phyloP scores from a whole-genome alignment of 35 echinoderm and acorn worm genomes.

The Apostichopus californicus region DNA sequence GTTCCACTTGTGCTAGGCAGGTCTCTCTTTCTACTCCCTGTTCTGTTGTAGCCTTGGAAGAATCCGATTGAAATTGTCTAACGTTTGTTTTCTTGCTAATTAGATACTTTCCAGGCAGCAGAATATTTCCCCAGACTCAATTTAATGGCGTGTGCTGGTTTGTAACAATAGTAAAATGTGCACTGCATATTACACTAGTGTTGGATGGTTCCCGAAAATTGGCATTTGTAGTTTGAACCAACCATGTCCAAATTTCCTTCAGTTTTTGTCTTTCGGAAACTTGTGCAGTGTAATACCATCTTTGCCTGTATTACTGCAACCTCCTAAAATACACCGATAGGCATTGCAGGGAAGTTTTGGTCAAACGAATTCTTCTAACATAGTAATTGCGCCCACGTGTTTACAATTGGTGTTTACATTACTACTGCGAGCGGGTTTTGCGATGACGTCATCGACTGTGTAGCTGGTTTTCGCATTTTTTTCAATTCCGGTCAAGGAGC shows the following conservation, averaged over 20 bases:
- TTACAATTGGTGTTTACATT: too few species aligned
- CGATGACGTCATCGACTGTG: too few species aligned
- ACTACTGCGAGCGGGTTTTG: too few species aligned
- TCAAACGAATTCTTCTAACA: too few species aligned
- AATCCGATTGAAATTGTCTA: background rate
- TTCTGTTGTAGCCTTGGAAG: background rate
- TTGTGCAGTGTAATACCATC: conserved; percentile 12
- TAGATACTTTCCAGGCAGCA: too few species aligned
- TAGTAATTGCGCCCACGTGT: too few species aligned
- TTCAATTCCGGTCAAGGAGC: too few species aligned
- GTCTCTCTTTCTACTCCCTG: background rate
- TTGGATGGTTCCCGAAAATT: background rate
- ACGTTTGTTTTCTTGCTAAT: background rate
- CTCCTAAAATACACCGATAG: background rate
- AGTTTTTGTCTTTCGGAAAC: conserved; percentile 26
- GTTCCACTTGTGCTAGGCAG: background rate
- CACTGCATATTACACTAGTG: conserved; percentile 43
- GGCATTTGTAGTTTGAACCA: background rate
- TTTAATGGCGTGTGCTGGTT: background rate
- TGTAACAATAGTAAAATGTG: conserved; percentile 20
- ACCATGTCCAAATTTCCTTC: conserved; percentile 41
- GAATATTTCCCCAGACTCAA: background rate
- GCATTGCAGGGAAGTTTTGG: background rate
- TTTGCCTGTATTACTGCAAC: background rate
- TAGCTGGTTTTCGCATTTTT: too few species aligned